Conservation (phyloP, 2,888 invertebrate genomes). For the Nesidiocoris tenuis region DNA sequence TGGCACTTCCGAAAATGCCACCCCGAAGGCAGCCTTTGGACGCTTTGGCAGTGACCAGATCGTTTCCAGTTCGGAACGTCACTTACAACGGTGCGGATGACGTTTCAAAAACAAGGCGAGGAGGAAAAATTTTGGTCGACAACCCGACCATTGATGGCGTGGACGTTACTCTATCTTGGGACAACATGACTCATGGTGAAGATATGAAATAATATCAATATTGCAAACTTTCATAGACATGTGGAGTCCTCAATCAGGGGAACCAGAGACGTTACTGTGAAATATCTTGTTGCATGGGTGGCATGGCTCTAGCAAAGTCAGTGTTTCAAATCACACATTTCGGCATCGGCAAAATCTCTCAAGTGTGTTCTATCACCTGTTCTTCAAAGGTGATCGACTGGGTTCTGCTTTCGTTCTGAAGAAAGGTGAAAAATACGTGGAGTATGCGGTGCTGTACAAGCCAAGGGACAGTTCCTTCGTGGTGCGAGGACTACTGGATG, state of each 20-base stretch:
- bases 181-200: constrained; percentile 23
- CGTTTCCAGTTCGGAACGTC: neutral
- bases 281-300: too few species aligned
- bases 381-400: constrained; percentile 20
- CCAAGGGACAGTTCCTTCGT: constrained; percentile 43
- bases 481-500: constrained; percentile 41
- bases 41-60: neutral
- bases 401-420: constrained; percentile 45
- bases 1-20: neutral
- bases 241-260: too few species aligned
- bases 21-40: neutral
- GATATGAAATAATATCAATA: too few species aligned
- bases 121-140: neutral
- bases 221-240: too few species aligned
- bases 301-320: too few species aligned
- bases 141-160: constrained; percentile 25
- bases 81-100: neutral
- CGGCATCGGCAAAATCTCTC: too few species aligned
- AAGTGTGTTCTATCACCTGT: too few species aligned
- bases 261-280: too few species aligned
- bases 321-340: too few species aligned
- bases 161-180: constrained; percentile 21
- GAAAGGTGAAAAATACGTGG: constrained; percentile 40
- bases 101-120: neutral
- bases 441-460: constrained; percentile 46